phyloP scores from a whole-genome alignment of 2,888 invertebrate genomes.

The Hirtodrosophila histrioides region DNA sequence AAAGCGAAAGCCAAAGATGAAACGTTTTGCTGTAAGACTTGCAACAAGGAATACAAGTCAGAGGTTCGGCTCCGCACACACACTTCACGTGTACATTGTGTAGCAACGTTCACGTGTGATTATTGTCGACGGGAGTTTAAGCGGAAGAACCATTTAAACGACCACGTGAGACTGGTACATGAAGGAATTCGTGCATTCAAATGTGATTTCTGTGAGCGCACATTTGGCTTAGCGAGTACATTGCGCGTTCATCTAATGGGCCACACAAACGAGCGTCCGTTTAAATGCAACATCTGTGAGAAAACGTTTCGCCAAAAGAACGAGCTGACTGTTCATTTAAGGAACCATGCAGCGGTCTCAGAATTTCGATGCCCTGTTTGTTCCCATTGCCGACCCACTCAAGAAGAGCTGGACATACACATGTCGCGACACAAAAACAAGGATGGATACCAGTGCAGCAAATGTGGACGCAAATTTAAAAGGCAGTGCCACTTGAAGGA shows the following conservation, averaged over 20 bases:
- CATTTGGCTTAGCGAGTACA: conserved; percentile 48
- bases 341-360: conserved; percentile 28
- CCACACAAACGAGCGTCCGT: conserved; percentile 54
- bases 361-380: conserved; percentile 46
- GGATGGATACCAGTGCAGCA: conserved; percentile 55
- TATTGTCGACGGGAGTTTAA: conserved; percentile 48
- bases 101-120: conserved; percentile 29
- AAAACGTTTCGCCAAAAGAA: conserved; percentile 48
- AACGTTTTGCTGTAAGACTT: conserved; percentile 21
- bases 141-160: conserved; percentile 43
- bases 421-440: conserved; percentile 37
- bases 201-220: conserved; percentile 46
- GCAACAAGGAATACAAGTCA: conserved; percentile 25
- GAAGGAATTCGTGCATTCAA: conserved; percentile 42
- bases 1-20: no score
- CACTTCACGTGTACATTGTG: conserved; percentile 24
- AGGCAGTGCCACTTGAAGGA: conserved; percentile 46
- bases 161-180: conserved; percentile 47
- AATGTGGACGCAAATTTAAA: conserved; percentile 54
- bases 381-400: conserved; percentile 33
- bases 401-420: conserved; percentile 40
- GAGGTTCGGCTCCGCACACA: conserved; percentile 25
- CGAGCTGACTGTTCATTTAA: conserved; percentile 42
- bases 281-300: conserved; percentile 35
- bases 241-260: conserved; percentile 50